Base-by-base conservation (phyloP, 2,888 invertebrate species). In the Scaptomyza cyrtandrae region DNA sequence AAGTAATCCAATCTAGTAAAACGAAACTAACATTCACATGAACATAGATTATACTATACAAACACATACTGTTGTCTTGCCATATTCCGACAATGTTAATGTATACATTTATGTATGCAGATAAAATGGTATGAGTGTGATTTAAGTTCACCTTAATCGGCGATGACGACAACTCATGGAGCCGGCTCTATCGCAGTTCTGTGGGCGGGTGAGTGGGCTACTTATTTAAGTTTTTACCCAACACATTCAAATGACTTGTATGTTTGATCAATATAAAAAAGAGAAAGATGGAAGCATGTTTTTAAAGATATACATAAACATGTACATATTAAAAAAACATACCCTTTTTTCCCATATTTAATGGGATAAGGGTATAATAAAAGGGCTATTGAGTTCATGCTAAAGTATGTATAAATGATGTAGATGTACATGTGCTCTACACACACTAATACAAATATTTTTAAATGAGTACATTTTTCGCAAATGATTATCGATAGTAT, bases 101-200 rank as follows among this genome's bases (percentile, higher is more conserved):
- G 19, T 57, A 49, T 27, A 45, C 52, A 48, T 31, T 14, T 48
- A 41, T 27, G 50, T 37, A 43, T n/a, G 4, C n/a, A 41, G 19
- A 35, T 14, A 33, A 33, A 31, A 37, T 19, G 54, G 16, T 33
- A n/a, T 11, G 14, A 44, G 19, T 44, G 14, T 57, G 58, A 76
- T 44, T 75, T 67, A 75, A 72, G 78, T 72, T 77, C 59, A 68
- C 39, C 43, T 53, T 46, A 46, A 62, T n/a, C 52, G 45, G 35
- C 31, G 62, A 63, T 71, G 64, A 75, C 71, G 56, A 37, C 53
- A 64, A 44, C 35, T 48, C 52, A 62, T 44, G 45, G 7, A 58
- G 58, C 75, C 75, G 73, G 78, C 73, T 72, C 13, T 60, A 31
- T 19, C 13, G 31, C 16, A 56, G 16, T 46, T 24, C 31, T 53